Base-by-base conservation (phyloP, 2,113 vertebrate genomes). In the Crypturellus undulatus region DNA sequence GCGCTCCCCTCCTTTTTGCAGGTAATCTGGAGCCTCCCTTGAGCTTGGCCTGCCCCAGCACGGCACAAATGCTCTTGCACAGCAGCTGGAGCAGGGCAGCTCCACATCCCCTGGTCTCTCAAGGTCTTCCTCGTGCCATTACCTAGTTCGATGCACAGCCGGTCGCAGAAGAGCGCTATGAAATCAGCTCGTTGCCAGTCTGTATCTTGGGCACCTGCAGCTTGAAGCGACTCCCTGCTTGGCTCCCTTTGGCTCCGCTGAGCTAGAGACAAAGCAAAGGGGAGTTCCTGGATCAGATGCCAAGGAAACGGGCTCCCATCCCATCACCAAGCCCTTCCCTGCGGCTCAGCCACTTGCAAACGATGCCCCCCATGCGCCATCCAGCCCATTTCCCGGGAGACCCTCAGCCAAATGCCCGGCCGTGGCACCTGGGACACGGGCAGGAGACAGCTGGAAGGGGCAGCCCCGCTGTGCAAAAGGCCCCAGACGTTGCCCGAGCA, bases 251-350 rank as follows among this genome's bases (percentile, higher is more conserved):
- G 40, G 65, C 40, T 73, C 67, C 88, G 87, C 90, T 65, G 17
- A 79, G 76, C 83, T 13, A 19, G 51, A 70, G 72, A 82, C 84
- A 90, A 90, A 88, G 84, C 80, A 7, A 15, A 4, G 70, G 60
- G 51, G 79, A n/a, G 82, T 81, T 56, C 79, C 76, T 67, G 87
- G 28, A 51, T 51, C 0, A 45, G 76, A 76, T 60, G 62, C 87
- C 90, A 88, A 85, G 87, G 87, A 79, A 95, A 70, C 90, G 78
- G 83, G 87, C 60, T 92, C 90, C 90, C 92, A 72, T 87, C 77
- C 68, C 91, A 67, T 7, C 87, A 75, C 84, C 54, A 9, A 4
- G n/a, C 76, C 49, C 0, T 78, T 45, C 83, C 76, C 60, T 19
- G 56, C 70, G 11, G 87, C 90, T 92, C 89, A 80, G 86, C 84